phyloP scores from a whole-genome alignment of 2,797 vertebrate species.

The Pygocentrus nattereri region DNA sequence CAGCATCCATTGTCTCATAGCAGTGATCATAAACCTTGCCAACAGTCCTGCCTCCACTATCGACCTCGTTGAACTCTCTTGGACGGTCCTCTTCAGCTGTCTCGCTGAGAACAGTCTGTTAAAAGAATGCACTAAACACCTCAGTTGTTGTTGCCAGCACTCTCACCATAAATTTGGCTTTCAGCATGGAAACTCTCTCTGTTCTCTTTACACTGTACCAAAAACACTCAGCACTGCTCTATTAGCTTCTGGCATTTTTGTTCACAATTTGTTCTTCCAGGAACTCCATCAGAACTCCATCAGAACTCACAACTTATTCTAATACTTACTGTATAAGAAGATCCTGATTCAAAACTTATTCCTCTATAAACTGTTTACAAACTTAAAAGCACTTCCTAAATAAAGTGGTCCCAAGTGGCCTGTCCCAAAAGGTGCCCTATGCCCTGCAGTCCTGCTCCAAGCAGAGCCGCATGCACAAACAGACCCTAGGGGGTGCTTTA shows the following conservation, averaged over 20 bases:
- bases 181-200: not conserved
- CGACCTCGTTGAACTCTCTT: not conserved
- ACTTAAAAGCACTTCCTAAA: no score
- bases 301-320: not conserved
- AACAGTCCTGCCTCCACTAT: not conserved
- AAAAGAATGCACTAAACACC: not conserved
- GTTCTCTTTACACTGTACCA: not conserved
- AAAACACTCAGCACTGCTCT: not conserved
- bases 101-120: not conserved
- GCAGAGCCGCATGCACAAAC: no score
- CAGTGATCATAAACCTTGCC: not conserved
- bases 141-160: not conserved
- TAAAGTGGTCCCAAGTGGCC: no score
- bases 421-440: no score
- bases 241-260: not conserved
- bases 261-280: not conserved
- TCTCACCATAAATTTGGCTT: not conserved
- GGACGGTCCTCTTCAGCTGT: not conserved
- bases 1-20: not conserved
- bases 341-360: not conserved
- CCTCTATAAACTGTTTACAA: no score
- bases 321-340: not conserved
- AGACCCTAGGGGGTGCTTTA: no score
- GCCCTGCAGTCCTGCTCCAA: no score
- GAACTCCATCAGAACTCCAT: not conserved